Evolutionary conservation across 92 coral and sea anemone genomes (phyloP).

Genomic region (Zoanthus gigantus): DNA sequence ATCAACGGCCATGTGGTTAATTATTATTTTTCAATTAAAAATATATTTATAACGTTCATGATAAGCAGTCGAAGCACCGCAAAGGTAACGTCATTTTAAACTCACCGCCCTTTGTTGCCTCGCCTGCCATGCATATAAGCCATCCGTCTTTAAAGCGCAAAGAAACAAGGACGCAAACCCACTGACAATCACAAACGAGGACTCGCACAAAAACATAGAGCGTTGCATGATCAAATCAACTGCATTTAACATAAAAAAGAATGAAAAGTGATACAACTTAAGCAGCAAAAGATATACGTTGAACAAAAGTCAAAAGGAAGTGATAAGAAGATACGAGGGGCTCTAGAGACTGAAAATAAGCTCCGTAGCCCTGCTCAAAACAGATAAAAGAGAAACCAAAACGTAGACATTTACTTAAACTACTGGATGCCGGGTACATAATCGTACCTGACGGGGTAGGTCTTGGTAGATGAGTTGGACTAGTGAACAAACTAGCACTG

Average conservation of each 20-base stretch:
- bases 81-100: constrained; percentile 29
- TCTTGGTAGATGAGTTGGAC: constrained; percentile 17
- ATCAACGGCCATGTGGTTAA: not conserved
- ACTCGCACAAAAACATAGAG: constrained; percentile 70
- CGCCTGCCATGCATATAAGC: not conserved
- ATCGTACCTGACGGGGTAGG: constrained; percentile 51
- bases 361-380: constrained; percentile 35
- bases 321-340: constrained; percentile 27
- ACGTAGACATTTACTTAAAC: not conserved
- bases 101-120: not conserved
- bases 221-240: constrained; percentile 37
- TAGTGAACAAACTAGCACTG: constrained; percentile 12
- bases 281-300: not conserved
- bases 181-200: constrained; percentile 39
- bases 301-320: constrained; percentile 36
- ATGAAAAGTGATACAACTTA: not conserved
- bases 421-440: constrained; percentile 39
- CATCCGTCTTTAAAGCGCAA: not conserved
- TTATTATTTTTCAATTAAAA: not conserved
- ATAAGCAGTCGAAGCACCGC: not conserved
- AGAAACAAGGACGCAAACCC: not conserved
- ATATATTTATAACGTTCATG: not conserved
- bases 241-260: not conserved
- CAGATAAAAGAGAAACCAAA: not conserved
- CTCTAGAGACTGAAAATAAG: not conserved